Base-by-base conservation (phyloP, 2,888 invertebrate species). In the Mechanitis messenoides region DNA sequence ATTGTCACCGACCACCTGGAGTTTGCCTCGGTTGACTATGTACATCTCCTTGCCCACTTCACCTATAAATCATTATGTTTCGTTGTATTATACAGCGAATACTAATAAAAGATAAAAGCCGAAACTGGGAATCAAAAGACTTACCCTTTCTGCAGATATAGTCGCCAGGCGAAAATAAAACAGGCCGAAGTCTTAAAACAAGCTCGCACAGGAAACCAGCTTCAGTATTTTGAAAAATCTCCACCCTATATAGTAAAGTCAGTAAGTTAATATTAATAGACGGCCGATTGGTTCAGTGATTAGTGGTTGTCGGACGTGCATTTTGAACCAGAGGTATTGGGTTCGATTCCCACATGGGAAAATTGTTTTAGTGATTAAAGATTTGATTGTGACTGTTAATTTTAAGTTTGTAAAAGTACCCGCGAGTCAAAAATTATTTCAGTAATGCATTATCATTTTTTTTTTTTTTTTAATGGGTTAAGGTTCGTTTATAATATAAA, bases 41-140 rank as follows among this genome's bases (percentile, higher is more conserved):
- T 99, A 99, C 98, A 99, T 99, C 91, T 98, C 98, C 89, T 98
- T 98, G 72, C 98, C 98, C 71, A 99, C 98, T 92, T 99, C 98
- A 77, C 98, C 98, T 98, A 92, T 1, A 87, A 79, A 78, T 12
- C 31, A 3, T 33, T 53, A 11, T 59, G 11, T 38, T 28, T 12
- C 1, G 1, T 9, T 11, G 38, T 31, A 4, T 28, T 31, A 31
- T 31, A 7, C 3, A 2, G 7, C 9, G 31, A 31, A 11, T 50
- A 28, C 7, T 50, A 50, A 50, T 7, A 7, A 50, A 11, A 1
- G 1, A 31, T 31, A 56, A 45, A 7, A 45, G 31, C 5, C n/a
- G 33, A 45, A 31, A 42, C 3, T 9, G 3, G 6, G 42, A 9
- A 42, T 42, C 31, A 33, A 3, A 46, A 35, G 11, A 53, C 55